Conservation (phyloP, 2,113 vertebrate genomes). For the Hippocampus guttulatus region DNA sequence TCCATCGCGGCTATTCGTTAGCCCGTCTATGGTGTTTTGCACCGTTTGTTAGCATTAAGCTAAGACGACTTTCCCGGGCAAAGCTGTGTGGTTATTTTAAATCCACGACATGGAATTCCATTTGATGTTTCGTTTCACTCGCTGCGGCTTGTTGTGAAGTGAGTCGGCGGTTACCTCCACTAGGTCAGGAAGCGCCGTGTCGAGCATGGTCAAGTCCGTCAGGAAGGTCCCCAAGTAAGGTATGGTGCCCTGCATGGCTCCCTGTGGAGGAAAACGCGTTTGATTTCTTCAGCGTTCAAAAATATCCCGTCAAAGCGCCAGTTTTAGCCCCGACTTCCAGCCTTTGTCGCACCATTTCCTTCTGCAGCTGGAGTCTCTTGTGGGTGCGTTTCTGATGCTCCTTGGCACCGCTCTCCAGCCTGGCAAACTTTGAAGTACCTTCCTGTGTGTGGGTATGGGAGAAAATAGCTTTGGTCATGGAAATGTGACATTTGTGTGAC, state of each 20-base stretch:
- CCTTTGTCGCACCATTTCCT: slow-evolving; percentile 79
- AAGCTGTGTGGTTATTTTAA: too few species aligned
- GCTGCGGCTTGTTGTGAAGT: neutral
- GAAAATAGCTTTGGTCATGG: slow-evolving; percentile 10
- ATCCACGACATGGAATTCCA: too few species aligned
- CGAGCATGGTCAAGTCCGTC: slow-evolving; percentile 89
- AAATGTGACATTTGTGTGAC: slow-evolving; percentile 3
- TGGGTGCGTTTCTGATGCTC: slow-evolving; percentile 93
- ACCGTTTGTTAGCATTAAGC: neutral
- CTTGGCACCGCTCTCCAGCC: slow-evolving; percentile 86
- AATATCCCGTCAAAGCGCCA: neutral
- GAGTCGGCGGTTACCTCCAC: slow-evolving; percentile 72
- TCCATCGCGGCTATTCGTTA: too few species aligned
- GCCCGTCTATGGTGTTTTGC: neutral
- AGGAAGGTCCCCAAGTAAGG: slow-evolving; percentile 92
- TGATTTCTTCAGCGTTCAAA: slow-evolving; percentile 23
- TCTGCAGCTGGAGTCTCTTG: slow-evolving; percentile 86
- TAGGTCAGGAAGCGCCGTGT: slow-evolving; percentile 86
- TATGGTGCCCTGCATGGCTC: slow-evolving; percentile 92
- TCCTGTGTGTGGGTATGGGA: slow-evolving; percentile 71
- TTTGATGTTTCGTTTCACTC: neutral
- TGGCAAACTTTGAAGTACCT: slow-evolving; percentile 94
- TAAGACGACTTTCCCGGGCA: too few species aligned
- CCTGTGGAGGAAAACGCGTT: slow-evolving; percentile 62
- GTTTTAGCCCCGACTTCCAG: slow-evolving; percentile 12